phyloP scores from a whole-genome alignment of 1,140 invertebrate genomes.

The Thalassaphorura encarpata region DNA sequence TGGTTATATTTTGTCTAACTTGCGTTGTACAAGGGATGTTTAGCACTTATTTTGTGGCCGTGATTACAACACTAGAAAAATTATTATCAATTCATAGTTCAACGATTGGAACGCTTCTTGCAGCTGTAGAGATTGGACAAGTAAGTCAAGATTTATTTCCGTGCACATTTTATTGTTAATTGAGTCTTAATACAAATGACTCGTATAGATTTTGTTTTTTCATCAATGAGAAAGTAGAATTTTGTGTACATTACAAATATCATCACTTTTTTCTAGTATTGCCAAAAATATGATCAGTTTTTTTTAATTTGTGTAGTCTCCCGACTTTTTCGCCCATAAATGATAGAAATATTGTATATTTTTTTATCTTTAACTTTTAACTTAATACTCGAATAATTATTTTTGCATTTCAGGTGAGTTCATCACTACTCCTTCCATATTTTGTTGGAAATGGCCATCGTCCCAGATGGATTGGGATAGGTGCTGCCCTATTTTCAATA shows the following conservation, averaged over 20 bases:
- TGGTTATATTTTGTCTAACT: constrained; percentile 75
- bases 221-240: neutral
- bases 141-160: constrained; percentile 53
- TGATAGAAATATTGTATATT: neutral
- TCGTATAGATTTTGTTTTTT: neutral
- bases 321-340: too few species aligned
- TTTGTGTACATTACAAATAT: neutral
- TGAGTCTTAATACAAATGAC: too few species aligned
- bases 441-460: constrained; percentile 86
- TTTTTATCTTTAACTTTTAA: neutral
- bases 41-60: constrained; percentile 90
- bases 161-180: constrained; percentile 4
- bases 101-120: constrained; percentile 85
- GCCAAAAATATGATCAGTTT: too few species aligned
- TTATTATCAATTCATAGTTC: constrained; percentile 90
- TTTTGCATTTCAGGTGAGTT: constrained; percentile 38
- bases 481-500: constrained; percentile 19
- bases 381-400: neutral
- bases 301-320: too few species aligned
- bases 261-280: neutral
- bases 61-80: constrained; percentile 94
- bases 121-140: constrained; percentile 89
- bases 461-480: constrained; percentile 38
- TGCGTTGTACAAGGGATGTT: constrained; percentile 90
- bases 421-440: constrained; percentile 79